These are phyloP conservation scores for Propithecus coquereli DNA, from an alignment of 2,113 vertebrate species.

Conservation along the genomic window DNA sequence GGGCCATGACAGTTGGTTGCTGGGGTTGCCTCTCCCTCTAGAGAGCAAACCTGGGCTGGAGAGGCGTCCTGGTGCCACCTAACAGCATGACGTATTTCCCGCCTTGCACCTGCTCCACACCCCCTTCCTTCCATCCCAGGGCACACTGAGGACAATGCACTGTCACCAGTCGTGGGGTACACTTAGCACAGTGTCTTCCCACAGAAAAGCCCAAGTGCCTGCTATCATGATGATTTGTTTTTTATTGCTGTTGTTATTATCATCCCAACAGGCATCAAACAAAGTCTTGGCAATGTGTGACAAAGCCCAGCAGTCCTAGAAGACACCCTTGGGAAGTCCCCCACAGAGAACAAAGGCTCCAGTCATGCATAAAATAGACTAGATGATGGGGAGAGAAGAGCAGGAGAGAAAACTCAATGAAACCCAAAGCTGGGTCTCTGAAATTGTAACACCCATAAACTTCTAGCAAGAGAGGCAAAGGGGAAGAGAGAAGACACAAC, in stretches of 20 bases:
- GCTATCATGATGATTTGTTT: accelerated
- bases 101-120: background rate
- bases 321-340: background rate
- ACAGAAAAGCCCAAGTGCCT: background rate
- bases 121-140: background rate
- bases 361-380: background rate
- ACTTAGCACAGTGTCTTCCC: background rate
- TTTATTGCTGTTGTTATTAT: background rate
- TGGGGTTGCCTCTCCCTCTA: background rate
- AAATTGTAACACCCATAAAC: background rate
- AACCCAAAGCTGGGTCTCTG: background rate
- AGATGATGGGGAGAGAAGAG: background rate
- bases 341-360: background rate
- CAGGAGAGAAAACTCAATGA: background rate
- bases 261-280: background rate
- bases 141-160: background rate
- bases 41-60: background rate
- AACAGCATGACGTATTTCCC: background rate
- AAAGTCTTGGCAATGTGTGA: background rate
- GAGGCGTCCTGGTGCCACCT: background rate
- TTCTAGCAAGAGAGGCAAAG: background rate
- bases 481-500: background rate
- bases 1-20: background rate
- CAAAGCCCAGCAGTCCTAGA: background rate
- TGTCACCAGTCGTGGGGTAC: background rate